phyloP scores from a whole-genome alignment of 2,113 vertebrate genomes.

The Trogon surrucura region DNA sequence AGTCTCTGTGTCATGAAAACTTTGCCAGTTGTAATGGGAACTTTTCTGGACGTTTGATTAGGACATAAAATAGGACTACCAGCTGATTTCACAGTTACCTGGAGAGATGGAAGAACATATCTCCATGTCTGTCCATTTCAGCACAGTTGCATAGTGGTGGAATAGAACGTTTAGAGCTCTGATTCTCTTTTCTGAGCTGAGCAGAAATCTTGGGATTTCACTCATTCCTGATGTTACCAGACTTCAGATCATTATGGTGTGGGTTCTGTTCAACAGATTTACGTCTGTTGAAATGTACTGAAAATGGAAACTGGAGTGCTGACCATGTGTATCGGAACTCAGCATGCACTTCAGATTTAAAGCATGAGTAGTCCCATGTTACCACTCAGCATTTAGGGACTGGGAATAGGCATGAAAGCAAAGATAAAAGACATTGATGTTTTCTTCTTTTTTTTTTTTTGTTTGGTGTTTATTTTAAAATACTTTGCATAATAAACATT shows the following conservation, averaged over 20 bases:
- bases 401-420: not conserved
- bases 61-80: not conserved
- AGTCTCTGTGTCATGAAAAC: not conserved
- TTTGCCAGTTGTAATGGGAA: not conserved
- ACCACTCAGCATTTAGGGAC: not conserved
- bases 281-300: not conserved
- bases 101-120: not conserved
- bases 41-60: not conserved
- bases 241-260: not conserved
- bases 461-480: not conserved
- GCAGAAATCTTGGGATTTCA: not conserved
- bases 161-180: not conserved
- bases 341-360: not conserved
- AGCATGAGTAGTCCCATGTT: not conserved
- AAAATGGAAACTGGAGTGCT: not conserved
- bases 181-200: not conserved
- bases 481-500: not conserved
- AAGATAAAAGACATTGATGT: not conserved
- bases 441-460: too few relatives aligned
- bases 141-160: not conserved
- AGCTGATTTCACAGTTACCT: not conserved
- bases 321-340: not conserved
- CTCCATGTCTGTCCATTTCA: not conserved
- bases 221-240: not conserved
- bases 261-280: not conserved